Conservation (phyloP, 2,113 vertebrate genomes). For the Anhinga anhinga region DNA sequence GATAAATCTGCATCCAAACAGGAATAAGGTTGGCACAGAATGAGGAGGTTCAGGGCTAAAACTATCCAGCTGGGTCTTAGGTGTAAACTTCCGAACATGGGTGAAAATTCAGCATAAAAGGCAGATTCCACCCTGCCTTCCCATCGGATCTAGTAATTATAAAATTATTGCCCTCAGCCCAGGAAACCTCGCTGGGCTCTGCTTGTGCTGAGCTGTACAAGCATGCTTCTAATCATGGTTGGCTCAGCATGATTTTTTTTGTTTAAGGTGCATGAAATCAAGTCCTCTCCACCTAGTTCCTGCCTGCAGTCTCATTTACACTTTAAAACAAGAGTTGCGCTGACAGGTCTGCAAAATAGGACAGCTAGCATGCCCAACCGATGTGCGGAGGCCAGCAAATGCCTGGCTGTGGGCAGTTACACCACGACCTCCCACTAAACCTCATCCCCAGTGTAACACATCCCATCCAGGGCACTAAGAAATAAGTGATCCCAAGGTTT, state of each 20-base stretch:
- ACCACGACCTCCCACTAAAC: neutral
- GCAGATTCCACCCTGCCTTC: neutral
- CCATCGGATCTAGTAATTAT: neutral
- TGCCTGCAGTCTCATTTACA: neutral
- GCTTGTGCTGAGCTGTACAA: neutral
- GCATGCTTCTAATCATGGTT: neutral
- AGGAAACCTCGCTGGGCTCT: neutral
- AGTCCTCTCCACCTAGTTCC: neutral
- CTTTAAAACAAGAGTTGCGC: neutral
- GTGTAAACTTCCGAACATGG: neutral
- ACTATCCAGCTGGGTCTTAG: neutral
- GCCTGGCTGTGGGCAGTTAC: neutral
- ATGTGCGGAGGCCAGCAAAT: neutral
- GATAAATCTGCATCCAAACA: neutral
- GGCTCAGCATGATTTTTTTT: neutral
- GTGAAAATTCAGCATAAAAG: neutral
- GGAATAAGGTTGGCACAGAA: neutral
- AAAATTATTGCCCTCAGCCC: neutral
- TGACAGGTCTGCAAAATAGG: neutral
- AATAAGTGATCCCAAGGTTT: accelerated
- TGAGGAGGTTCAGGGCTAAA: neutral
- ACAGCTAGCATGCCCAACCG: too few species aligned
- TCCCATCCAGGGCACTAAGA: neutral
- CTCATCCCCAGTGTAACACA: neutral
- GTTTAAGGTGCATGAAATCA: neutral